These are phyloP conservation scores for Rhabdomys pumilio DNA, from an alignment of 2,797 vertebrate genomes.

Conservation along the genomic window DNA sequence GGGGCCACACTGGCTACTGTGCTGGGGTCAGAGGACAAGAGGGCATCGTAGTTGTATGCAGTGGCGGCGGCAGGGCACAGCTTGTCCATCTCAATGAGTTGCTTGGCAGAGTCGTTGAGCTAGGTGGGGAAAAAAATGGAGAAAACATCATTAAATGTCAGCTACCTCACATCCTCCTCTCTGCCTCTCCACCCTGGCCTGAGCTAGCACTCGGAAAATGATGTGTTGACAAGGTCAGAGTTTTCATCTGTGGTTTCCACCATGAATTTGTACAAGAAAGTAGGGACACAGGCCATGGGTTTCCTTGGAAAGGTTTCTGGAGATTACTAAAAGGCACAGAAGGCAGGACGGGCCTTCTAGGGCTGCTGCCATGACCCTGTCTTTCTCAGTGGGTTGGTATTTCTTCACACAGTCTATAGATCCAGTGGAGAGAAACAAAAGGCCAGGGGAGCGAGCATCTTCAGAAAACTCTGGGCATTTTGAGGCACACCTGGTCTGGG, in stretches of 20 bases:
- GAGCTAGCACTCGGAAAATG: not conserved
- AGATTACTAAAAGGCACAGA: not conserved
- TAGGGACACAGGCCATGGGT: not conserved
- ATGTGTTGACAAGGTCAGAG: not conserved
- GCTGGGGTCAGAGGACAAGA: conserved; percentile 89
- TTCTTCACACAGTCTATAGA: not conserved
- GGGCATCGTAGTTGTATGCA: conserved; percentile 82
- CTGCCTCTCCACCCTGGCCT: not conserved
- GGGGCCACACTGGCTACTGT: conserved; percentile 88
- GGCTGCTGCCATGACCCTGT: not conserved
- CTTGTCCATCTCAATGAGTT: conserved; percentile 98
- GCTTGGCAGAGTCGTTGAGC: conserved; percentile 98
- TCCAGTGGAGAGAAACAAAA: not conserved
- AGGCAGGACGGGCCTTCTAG: not conserved
- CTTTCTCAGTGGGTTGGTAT: not conserved
- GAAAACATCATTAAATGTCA: conserved; percentile 16
- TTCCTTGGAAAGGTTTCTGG: not conserved
- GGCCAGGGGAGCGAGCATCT: not conserved
- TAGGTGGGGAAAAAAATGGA: conserved; percentile 82
- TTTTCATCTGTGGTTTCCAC: not conserved
- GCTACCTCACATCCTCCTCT: not conserved
- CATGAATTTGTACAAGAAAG: not conserved
- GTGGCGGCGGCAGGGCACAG: conserved; percentile 84
- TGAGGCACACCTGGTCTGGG: not conserved
- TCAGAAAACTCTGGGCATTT: not conserved